Evolutionary conservation across 2,113 vertebrate genomes (phyloP).

Genomic region (Tiliqua scincoides): DNA sequence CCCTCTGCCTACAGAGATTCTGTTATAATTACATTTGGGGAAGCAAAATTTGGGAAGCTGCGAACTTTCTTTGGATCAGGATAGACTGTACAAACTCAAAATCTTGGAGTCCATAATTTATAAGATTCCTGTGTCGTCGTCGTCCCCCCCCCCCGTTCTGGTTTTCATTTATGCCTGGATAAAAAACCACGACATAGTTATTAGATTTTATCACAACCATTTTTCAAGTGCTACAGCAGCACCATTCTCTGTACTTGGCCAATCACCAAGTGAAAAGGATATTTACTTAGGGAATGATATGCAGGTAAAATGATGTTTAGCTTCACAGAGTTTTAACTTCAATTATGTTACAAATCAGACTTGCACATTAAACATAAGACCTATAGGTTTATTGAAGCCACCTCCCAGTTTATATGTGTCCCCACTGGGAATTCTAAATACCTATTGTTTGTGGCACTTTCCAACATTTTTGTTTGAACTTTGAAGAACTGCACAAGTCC

Average conservation of each 20-base stretch:
- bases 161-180: constrained; percentile 35
- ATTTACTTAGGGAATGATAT: constrained; percentile 17
- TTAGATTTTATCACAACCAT: constrained; percentile 17
- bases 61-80: not conserved
- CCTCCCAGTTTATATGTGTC: not conserved
- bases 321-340: not conserved
- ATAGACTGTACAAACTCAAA: not conserved
- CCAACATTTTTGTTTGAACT: not conserved
- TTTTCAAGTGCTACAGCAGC: not conserved
- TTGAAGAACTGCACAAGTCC: no score
- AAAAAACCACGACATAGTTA: not conserved
- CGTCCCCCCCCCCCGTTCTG: not conserved
- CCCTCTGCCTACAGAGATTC: not conserved
- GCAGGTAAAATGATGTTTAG: constrained; percentile 16
- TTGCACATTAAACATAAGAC: not conserved
- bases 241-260: not conserved
- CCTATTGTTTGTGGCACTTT: not conserved
- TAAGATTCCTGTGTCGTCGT: not conserved
- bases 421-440: not conserved
- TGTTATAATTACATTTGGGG: not conserved
- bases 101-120: not conserved
- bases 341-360: not conserved
- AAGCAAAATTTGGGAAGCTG: not conserved
- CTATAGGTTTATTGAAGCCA: not conserved
- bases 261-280: not conserved